Conservation (phyloP, 1,140 invertebrate genomes). For the Dufourea novaeangliae region DNA sequence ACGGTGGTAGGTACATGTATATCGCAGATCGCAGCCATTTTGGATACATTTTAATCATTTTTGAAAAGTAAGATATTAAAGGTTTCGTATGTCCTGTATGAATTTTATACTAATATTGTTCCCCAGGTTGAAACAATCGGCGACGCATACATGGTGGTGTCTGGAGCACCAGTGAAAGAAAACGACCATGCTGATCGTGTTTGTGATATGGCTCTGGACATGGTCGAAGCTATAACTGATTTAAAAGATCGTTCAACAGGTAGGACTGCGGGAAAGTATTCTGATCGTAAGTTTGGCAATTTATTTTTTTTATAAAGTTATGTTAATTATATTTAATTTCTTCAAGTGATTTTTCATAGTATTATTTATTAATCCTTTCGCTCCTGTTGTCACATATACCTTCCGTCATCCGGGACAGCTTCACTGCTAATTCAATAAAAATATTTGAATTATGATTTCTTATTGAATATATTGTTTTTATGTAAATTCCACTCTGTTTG, state of each 20-base stretch:
- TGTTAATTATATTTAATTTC: not conserved
- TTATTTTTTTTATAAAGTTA: not conserved
- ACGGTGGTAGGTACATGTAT: no score
- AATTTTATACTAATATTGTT: not conserved
- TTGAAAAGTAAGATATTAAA: not conserved
- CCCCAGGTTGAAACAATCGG: constrained; percentile 97
- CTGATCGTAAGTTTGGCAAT: not conserved
- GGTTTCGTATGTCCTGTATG: not conserved
- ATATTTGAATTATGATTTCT: no score
- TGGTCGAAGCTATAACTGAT: constrained; percentile 95
- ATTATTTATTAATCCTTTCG: no score
- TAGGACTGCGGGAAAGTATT: constrained; percentile 57
- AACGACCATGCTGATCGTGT: constrained; percentile 95
- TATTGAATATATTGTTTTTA: no score
- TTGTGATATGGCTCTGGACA: constrained; percentile 97
- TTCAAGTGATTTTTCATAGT: no score
- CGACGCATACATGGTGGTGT: constrained; percentile 98
- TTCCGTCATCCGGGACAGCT: no score
- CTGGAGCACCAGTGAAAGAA: constrained; percentile 95
- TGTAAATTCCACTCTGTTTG: no score
- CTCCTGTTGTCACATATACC: no score
- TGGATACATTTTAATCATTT: not conserved
- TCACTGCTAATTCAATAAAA: no score
- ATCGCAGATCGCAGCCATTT: no score
- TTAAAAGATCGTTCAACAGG: constrained; percentile 95